Conservation (phyloP, 2,888 invertebrate genomes). For the Calameuta idolon region DNA sequence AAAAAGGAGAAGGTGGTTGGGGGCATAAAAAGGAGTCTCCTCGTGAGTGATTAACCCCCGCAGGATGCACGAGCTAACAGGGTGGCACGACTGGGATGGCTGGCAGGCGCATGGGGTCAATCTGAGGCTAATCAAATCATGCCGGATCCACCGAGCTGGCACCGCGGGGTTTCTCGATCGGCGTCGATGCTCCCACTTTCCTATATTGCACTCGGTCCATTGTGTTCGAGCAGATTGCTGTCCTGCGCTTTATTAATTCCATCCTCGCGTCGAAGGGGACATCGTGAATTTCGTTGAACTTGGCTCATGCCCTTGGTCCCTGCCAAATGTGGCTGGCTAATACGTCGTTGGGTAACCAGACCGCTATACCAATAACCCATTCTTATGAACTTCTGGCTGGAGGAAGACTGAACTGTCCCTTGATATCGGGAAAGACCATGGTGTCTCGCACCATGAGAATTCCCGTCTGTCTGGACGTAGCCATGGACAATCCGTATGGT, state of each 20-base stretch:
- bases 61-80: slow-evolving; percentile 22
- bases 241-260: slow-evolving; percentile 65
- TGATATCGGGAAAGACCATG: neutral
- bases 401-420: neutral
- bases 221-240: slow-evolving; percentile 57
- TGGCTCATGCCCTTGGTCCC: slow-evolving; percentile 36
- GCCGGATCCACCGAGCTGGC: slow-evolving; percentile 46
- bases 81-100: slow-evolving; percentile 25
- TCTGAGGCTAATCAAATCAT: slow-evolving; percentile 68
- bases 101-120: slow-evolving; percentile 60
- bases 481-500: neutral
- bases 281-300: slow-evolving; percentile 41
- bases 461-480: slow-evolving; percentile 22
- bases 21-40: slow-evolving; percentile 44
- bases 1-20: slow-evolving; percentile 27
- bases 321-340: slow-evolving; percentile 46
- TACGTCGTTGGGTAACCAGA: slow-evolving; percentile 27
- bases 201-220: slow-evolving; percentile 35
- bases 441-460: neutral
- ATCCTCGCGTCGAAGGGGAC: slow-evolving; percentile 46
- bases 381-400: no score
- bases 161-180: slow-evolving; percentile 41
- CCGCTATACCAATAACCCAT: neutral
- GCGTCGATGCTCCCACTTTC: slow-evolving; percentile 38
- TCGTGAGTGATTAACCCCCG: slow-evolving; percentile 47